These are phyloP conservation scores for Drosophila nannoptera DNA, from an alignment of 1,140 invertebrate species.

Conservation along the genomic window DNA sequence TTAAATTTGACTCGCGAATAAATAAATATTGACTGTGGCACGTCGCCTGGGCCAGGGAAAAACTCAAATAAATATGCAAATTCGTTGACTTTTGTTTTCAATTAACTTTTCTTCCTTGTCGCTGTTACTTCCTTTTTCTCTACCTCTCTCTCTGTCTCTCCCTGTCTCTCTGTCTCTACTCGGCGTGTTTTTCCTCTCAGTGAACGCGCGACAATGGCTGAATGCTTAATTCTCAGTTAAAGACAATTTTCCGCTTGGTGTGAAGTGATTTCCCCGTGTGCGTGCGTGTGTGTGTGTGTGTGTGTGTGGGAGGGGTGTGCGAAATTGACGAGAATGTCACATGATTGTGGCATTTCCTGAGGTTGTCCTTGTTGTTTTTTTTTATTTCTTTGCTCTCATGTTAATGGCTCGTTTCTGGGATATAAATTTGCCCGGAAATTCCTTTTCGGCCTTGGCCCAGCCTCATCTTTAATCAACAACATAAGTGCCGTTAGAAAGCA, in stretches of 20 bases:
- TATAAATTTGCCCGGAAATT: too few species aligned
- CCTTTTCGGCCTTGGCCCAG: too few species aligned
- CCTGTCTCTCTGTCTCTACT: too few species aligned
- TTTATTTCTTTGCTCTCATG: too few species aligned
- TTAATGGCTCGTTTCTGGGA: too few species aligned
- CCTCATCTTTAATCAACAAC: background rate
- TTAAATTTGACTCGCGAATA: conserved; percentile 67
- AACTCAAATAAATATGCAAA: conserved; percentile 71
- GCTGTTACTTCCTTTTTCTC: conserved; percentile 19
- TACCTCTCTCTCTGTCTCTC: background rate
- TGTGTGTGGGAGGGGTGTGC: background rate
- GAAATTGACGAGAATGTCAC: conserved; percentile 13
- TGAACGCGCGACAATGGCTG: conserved; percentile 33
- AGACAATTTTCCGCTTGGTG: conserved; percentile 41
- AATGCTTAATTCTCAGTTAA: conserved; percentile 40
- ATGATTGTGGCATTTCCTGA: background rate
- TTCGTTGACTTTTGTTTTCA: conserved; percentile 75
- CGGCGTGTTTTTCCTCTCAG: conserved; percentile 2
- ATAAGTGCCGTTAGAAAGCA: background rate
- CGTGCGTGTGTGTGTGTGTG: background rate
- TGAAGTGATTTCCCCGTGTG: conserved; percentile 18
- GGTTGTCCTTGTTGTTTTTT: background rate
- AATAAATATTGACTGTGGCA: conserved; percentile 74
- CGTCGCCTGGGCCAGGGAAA: conserved; percentile 28
- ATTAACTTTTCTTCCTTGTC: conserved; percentile 60